Evolutionary conservation across 1,140 invertebrate species (phyloP).

Genomic region (Zaprionus ornatus): DNA sequence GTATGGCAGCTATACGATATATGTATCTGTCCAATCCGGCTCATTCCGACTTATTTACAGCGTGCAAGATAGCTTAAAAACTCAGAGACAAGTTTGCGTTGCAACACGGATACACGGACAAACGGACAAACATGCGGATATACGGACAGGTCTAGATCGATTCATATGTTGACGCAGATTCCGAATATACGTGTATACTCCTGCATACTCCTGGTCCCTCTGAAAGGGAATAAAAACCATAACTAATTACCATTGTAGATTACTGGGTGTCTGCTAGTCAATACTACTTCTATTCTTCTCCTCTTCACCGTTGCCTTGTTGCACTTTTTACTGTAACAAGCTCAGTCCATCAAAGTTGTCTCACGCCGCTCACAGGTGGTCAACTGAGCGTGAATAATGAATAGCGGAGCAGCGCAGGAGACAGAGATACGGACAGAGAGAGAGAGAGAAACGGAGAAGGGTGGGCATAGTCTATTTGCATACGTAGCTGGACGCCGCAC

Average conservation of each 20-base stretch:
- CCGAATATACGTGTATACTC: no score
- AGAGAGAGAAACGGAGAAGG: not conserved
- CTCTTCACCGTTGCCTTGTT: not conserved
- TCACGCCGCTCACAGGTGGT: constrained; percentile 70
- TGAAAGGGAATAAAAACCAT: no score
- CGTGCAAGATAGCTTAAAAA: no score
- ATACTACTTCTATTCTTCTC: not conserved
- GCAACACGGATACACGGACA: no score
- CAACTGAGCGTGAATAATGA: constrained; percentile 80
- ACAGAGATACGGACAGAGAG: not conserved
- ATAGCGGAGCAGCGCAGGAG: constrained; percentile 1
- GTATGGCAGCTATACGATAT: no score
- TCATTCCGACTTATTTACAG: no score
- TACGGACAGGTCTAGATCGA: no score
- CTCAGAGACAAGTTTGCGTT: no score
- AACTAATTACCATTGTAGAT: not conserved
- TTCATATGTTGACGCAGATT: no score
- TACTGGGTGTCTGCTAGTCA: constrained; percentile 1
- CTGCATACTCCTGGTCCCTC: no score
- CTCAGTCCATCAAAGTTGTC: constrained; percentile 47
- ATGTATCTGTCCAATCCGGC: no score
- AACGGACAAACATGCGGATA: no score
- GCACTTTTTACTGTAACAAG: constrained; percentile 57
- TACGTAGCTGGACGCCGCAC: constrained; percentile 33
- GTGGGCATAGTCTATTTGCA: constrained; percentile 27